Evolutionary conservation across 2,888 invertebrate genomes (phyloP).

Genomic region (Tridacna crocea): DNA sequence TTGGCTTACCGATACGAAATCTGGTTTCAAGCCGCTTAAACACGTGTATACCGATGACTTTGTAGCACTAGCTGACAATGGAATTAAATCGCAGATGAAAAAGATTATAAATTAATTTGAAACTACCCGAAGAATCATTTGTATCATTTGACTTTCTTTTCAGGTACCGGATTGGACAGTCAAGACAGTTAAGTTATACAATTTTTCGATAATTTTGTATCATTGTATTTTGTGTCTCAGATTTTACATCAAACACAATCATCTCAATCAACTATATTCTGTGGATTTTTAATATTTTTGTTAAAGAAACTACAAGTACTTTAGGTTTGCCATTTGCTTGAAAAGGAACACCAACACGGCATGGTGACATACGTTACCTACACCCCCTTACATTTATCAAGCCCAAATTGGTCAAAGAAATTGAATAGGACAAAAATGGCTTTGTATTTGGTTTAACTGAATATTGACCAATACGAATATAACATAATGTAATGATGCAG

Average conservation of each 20-base stretch:
- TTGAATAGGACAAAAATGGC: not conserved
- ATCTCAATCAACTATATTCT: not conserved
- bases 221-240: not conserved
- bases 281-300: not conserved
- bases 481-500: too few relatives aligned
- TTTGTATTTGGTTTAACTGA: not conserved
- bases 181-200: not conserved
- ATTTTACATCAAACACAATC: not conserved
- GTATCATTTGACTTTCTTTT: too few relatives aligned
- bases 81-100: too few relatives aligned
- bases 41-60: too few relatives aligned
- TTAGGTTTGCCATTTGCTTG: not conserved
- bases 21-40: too few relatives aligned
- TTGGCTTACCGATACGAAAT: too few relatives aligned
- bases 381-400: not conserved
- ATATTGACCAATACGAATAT: too few relatives aligned
- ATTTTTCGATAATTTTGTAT: not conserved
- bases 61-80: too few relatives aligned
- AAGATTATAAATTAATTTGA: too few relatives aligned
- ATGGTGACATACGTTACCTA: not conserved
- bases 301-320: not conserved
- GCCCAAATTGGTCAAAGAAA: not conserved
- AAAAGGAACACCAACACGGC: not conserved
- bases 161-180: too few relatives aligned
- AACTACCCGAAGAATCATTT: too few relatives aligned